Evolutionary conservation across 1,140 invertebrate species (phyloP).

Genomic region (Caenorhabditis tropicalis): DNA sequence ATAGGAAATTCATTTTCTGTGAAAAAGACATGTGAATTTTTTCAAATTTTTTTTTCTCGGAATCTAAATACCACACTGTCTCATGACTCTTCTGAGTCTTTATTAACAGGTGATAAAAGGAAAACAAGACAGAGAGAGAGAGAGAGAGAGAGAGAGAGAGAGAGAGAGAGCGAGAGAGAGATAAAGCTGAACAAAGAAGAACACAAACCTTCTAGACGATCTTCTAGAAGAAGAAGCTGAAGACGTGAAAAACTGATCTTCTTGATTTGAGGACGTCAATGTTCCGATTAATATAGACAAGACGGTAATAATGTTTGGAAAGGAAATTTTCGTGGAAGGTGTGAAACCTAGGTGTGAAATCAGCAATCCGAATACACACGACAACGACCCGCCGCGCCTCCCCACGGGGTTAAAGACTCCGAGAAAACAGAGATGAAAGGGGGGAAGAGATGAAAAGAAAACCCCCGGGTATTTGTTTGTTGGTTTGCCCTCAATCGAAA

Average conservation of each 20-base stretch:
- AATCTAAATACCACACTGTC: not conserved
- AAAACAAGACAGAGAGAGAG: not conserved
- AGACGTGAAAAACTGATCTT: not conserved
- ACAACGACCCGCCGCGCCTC: not conserved
- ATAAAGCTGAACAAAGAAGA: not conserved
- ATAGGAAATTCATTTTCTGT: not conserved
- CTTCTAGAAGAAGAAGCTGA: slow-evolving; percentile 4
- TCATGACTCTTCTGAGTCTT: slow-evolving; percentile 14
- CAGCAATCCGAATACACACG: slow-evolving; percentile 41
- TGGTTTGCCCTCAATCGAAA: slow-evolving; percentile 35
- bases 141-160: not conserved
- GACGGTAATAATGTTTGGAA: slow-evolving; percentile 8
- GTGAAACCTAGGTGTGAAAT: slow-evolving; percentile 43
- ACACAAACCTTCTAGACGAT: slow-evolving; percentile 15
- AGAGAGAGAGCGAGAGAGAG: not conserved
- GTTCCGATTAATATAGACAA: not conserved
- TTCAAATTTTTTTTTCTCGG: not conserved
- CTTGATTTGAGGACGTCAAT: not conserved
- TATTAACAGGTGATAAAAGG: not conserved
- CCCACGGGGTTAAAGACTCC: not conserved
- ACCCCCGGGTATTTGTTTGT: slow-evolving; percentile 22
- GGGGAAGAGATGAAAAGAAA: not conserved
- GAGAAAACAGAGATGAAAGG: not conserved
- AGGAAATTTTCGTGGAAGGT: not conserved
- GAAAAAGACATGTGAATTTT: not conserved